Evolutionary conservation across 2,113 vertebrate species (phyloP).

Genomic region (Larimichthys polyactis): DNA sequence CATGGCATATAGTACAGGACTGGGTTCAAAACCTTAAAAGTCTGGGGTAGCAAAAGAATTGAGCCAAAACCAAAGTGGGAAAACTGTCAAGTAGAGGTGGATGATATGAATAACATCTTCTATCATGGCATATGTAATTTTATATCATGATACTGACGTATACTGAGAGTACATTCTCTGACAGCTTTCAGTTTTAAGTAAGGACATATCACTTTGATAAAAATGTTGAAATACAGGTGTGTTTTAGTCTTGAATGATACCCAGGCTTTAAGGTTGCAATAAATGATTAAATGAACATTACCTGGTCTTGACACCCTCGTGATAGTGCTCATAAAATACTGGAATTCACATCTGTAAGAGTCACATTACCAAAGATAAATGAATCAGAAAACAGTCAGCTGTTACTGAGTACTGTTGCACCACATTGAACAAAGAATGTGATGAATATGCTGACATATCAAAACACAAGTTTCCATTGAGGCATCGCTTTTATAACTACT

Average conservation of each 20-base stretch:
- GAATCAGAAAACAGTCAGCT: conserved; percentile 4
- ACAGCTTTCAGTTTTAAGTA: no score
- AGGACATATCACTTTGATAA: no score
- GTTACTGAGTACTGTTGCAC: neutral
- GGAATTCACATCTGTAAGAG: conserved; percentile 79
- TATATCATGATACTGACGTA: no score
- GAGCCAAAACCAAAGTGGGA: no score
- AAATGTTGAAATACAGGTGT: no score
- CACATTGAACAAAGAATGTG: neutral
- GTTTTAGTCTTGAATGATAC: neutral
- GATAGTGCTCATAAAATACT: conserved; percentile 76
- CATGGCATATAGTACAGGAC: neutral
- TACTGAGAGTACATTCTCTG: no score
- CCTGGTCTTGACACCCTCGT: conserved; percentile 78
- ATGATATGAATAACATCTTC: no score
- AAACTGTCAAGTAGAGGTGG: no score
- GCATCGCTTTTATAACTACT: neutral
- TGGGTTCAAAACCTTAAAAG: neutral
- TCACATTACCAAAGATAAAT: conserved; percentile 4
- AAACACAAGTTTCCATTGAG: neutral
- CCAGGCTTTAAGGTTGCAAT: neutral
- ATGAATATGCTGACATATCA: neutral
- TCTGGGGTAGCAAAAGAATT: no score
- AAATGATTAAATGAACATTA: conserved; percentile 9
- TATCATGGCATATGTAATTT: no score